Evolutionary conservation across 2,888 invertebrate genomes (phyloP).

Genomic region (Cartodere bifasciata): DNA sequence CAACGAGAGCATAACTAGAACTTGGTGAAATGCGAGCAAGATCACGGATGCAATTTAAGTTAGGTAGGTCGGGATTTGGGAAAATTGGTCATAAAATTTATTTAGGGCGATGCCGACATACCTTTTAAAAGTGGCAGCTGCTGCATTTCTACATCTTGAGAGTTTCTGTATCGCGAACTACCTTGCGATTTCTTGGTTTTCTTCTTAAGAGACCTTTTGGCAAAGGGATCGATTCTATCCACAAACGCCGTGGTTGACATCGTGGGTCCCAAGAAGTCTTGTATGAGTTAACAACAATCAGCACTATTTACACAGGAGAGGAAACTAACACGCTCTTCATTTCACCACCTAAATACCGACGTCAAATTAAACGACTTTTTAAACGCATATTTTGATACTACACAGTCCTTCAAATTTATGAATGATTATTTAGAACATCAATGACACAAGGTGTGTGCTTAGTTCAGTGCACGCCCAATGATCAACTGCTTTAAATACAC

Average conservation of each 20-base stretch:
- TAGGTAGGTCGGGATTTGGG: background rate
- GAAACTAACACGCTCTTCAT: conserved; percentile 28
- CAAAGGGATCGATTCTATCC: conserved; percentile 99
- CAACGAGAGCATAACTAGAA: too few relatives aligned
- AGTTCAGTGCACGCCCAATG: conserved; percentile 34
- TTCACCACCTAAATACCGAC: conserved; percentile 26
- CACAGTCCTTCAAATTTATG: conserved; percentile 25
- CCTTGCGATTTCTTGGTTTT: conserved; percentile 98
- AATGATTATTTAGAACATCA: conserved; percentile 31
- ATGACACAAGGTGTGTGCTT: conserved; percentile 30
- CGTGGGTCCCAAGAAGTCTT: conserved; percentile 32
- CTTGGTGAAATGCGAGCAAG: too few relatives aligned
- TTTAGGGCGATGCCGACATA: conserved; percentile 39
- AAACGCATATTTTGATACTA: conserved; percentile 27
- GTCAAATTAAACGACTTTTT: conserved; percentile 28
- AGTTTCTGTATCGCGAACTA: conserved; percentile 95
- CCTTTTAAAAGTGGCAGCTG: conserved; percentile 96
- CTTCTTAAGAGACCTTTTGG: conserved; percentile 94
- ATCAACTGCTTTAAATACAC: conserved; percentile 18
- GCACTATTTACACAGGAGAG: conserved; percentile 24
- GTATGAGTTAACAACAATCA: conserved; percentile 16
- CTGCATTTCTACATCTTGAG: conserved; percentile 94
- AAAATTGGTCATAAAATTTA: conserved; percentile 1
- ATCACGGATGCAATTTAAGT: too few relatives aligned
- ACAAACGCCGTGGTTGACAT: conserved; percentile 87